Conservation (phyloP, 30 jellyfish, hydroid and myxozoan species). For the Aurelia aurita region DNA sequence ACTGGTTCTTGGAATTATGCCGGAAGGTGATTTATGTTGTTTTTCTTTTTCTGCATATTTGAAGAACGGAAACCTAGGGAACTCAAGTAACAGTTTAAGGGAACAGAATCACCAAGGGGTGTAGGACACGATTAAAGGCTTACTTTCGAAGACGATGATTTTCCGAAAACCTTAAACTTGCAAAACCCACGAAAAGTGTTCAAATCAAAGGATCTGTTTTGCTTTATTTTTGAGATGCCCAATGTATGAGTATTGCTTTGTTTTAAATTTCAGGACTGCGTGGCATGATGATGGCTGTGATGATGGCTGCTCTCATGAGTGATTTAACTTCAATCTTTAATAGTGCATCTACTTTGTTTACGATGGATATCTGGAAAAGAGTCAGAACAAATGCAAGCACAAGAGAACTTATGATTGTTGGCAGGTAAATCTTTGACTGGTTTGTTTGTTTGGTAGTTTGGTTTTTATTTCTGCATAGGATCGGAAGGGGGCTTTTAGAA, state of each 20-base stretch:
- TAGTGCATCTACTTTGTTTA: slow-evolving; percentile 91
- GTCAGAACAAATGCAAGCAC: slow-evolving; percentile 82
- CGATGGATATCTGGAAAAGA: slow-evolving; percentile 89
- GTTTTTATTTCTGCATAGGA: no score
- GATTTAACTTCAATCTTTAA: slow-evolving; percentile 92
- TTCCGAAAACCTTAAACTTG: no score
- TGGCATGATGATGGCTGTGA: slow-evolving; percentile 98
- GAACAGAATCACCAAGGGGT: no score
- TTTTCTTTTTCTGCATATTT: neutral
- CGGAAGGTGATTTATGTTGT: slow-evolving; percentile 67
- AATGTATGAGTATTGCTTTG: neutral
- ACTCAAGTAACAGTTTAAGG: no score
- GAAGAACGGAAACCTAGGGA: no score
- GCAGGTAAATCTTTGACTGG: slow-evolving; percentile 83
- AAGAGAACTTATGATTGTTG: slow-evolving; percentile 97
- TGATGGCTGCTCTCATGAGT: slow-evolving; percentile 99
- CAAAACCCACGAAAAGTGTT: no score
- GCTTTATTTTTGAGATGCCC: no score
- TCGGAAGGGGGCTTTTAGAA: no score
- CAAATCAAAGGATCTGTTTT: no score
- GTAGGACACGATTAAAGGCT: no score
- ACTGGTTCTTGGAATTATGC: slow-evolving; percentile 94
- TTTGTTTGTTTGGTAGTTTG: no score
- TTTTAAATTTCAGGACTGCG: slow-evolving; percentile 76
- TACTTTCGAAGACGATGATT: no score